Evolutionary conservation across 2,113 vertebrate genomes (phyloP), one percentile per base, ranked within the genome.

Genomic region (Phainopepla nitens): DNA sequence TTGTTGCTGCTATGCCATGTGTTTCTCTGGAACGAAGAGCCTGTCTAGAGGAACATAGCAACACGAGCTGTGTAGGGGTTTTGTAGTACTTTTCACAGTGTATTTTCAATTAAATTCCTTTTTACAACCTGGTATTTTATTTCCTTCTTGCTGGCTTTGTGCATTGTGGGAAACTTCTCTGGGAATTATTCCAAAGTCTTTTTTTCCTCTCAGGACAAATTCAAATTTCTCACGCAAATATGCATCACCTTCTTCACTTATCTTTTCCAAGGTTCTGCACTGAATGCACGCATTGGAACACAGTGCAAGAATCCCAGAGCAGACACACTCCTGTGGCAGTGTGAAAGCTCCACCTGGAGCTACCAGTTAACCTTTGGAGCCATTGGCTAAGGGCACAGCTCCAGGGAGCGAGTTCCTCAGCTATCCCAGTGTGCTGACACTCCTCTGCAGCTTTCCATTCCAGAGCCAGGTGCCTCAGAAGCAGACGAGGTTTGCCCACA

Each of bases 221-320:
- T 77, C 50, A 33, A 33, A 70, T 81, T 77, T 47, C 47, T 86
- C 60, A 14, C 6, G 19, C 25, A 66, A 66, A 39, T 14, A 39
- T 4, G 8, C 25, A 56, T 15, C 2, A 2, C 17, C 20, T 51
- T 62, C 45, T 25, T 45, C 28, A 10, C 44, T 33, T 50, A 21
- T 36, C 58, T 57, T 56, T 57, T 35, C 68, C 21, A 41, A 22
- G 28, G 54, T 19, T 49, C 68, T 65, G n/a, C 35, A 33, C 29
- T 35, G 62, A 60, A 42, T 0, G 0, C 11, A 12, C 2, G 6
- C 54, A 6, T 4, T 3, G 33, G 79, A 77, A 75, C 9, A 18
- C 47, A 13, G 33, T 0, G 25, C 61, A 60, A 49, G 15, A 29
- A 29, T 24, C 68, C 24, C 50, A 15, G 42, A 47, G 50, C n/a